Evolutionary conservation across 2,888 invertebrate species (phyloP).

Genomic region (Zygothrica quintamaculata): DNA sequence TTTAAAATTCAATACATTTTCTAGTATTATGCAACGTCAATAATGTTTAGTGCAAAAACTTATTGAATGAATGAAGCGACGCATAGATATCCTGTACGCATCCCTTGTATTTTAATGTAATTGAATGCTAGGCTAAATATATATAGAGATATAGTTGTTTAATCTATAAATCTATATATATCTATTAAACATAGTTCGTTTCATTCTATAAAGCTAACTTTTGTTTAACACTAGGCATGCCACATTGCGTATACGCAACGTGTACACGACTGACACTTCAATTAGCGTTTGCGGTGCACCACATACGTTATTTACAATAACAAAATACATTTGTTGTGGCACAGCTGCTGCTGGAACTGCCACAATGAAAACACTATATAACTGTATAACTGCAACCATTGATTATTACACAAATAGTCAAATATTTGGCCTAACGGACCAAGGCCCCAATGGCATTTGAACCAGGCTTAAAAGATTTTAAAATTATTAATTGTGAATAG

Average conservation of each 20-base stretch:
- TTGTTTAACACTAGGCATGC: not conserved
- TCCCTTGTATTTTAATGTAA: no score
- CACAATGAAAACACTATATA: not conserved
- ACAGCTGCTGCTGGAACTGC: slow-evolving; percentile 3
- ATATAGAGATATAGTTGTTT: no score
- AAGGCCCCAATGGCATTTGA: slow-evolving; percentile 28
- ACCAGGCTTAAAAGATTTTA: slow-evolving; percentile 3
- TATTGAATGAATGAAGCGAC: no score
- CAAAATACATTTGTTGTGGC: slow-evolving; percentile 39
- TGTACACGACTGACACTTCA: slow-evolving; percentile 38
- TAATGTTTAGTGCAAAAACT: not conserved
- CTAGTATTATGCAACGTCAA: slow-evolving; percentile 16
- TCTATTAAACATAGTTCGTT: no score
- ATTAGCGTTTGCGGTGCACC: slow-evolving; percentile 58
- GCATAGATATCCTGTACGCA: no score
- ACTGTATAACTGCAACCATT: slow-evolving; percentile 28
- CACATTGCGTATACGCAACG: slow-evolving; percentile 54
- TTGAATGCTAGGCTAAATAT: no score
- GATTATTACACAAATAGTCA: slow-evolving; percentile 56
- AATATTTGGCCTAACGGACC: slow-evolving; percentile 54
- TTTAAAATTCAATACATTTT: slow-evolving; percentile 41
- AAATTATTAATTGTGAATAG: slow-evolving; percentile 46
- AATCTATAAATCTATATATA: no score
- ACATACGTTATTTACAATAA: slow-evolving; percentile 54
- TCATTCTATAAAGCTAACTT: no score